phyloP scores from a whole-genome alignment of 2,888 invertebrate species.

The Ichneumon xanthorius region DNA sequence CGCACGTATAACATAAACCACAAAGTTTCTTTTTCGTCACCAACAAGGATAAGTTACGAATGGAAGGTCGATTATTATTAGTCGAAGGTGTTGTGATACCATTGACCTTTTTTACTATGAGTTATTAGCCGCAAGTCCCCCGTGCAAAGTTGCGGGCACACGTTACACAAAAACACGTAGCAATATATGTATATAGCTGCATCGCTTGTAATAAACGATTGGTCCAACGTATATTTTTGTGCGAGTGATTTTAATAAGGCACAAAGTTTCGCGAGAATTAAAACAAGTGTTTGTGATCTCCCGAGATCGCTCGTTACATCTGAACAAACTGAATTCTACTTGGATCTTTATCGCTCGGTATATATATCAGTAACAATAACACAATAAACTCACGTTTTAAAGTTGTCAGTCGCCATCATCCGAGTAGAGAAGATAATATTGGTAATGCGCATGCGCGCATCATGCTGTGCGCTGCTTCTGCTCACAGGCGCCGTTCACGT shows the following conservation, averaged over 20 bases:
- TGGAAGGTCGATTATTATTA: neutral
- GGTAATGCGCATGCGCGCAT: slow-evolving; percentile 79
- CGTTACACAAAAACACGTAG: slow-evolving; percentile 10
- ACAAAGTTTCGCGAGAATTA: neutral
- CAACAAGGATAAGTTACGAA: neutral
- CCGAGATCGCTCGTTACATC: neutral
- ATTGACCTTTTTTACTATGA: neutral
- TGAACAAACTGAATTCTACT: neutral
- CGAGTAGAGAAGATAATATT: slow-evolving; percentile 76
- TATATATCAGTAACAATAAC: slow-evolving; percentile 74
- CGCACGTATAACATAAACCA: neutral
- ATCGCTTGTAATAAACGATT: slow-evolving; percentile 54
- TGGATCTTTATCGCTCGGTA: slow-evolving; percentile 32
- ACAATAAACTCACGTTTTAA: slow-evolving; percentile 83
- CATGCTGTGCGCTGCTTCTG: slow-evolving; percentile 72
- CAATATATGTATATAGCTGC: slow-evolving; percentile 11
- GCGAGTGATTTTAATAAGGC: slow-evolving; percentile 43
- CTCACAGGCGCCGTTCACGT: slow-evolving; percentile 54
- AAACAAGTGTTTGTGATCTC: neutral
- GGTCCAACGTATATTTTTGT: slow-evolving; percentile 54
- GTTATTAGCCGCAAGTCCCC: neutral
- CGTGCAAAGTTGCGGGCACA: slow-evolving; percentile 35
- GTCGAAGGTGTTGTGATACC: neutral
- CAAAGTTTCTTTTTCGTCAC: neutral
- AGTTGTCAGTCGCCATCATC: slow-evolving; percentile 84